Base-by-base conservation (phyloP, 2,888 invertebrate genomes). In the Caenorhabditis zanzibari region DNA sequence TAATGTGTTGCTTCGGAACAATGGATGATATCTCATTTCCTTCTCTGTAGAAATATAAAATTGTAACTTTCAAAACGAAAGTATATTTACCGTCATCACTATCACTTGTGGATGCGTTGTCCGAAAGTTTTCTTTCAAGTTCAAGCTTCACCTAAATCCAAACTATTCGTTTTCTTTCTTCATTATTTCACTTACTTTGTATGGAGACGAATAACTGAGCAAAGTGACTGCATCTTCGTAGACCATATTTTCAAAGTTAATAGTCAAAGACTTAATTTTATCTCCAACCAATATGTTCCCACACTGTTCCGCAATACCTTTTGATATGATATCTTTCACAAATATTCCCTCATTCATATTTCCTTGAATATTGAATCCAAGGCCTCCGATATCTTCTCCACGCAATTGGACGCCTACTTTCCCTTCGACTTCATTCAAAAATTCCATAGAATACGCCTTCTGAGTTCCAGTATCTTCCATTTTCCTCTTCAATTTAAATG, bases 221-320 rank as follows among this genome's bases (percentile, higher is more conserved):
- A 97, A 96, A 2, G 96, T 95, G 71, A 96, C 94, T 0, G 97
- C 97, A 91, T 97, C 97, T 92, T 96, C 96, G 91, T 96, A 95
- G 0, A 96, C 96, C 93, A 96, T 96, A 85, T 96, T 96, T 73
- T 95, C 95, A 93, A 96, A 96, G 91, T 95, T 96, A 69, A 97
- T 96, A 71, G 95, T 96, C 82, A 97, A 95, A 88, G 95, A 95
- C 88, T 95, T 95, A 88, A 97, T 96, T 87, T 96, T 95, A 93
- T 97, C 97, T 84, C 96, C 96, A 93, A 95, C 95, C 93, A 95
- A 95, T 88, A 96, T 94, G 91, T 94, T 94, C 82, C 96, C 96
- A 6, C 96, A 96, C 88, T 96, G 96, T 0, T 95, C 95, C 0
- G 97, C 96, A 0, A 96, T 96, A 0, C 96, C 96, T 85, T 96